These are phyloP conservation scores for Hystrix brachyura DNA, from an alignment of 2,113 vertebrate genomes.

Conservation along the genomic window DNA sequence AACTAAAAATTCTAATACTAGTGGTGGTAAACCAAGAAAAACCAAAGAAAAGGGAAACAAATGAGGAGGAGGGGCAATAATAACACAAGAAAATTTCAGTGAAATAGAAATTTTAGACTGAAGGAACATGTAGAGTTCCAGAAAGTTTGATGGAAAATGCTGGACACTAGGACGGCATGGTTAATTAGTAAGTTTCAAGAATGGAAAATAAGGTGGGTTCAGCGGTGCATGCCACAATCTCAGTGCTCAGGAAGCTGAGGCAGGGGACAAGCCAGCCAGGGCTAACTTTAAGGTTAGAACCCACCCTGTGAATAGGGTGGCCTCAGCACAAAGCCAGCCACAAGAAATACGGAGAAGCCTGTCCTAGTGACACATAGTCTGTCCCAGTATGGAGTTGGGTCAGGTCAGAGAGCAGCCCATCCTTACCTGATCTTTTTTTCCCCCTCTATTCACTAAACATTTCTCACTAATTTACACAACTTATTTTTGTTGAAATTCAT, in stretches of 20 bases:
- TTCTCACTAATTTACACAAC: too few relatives aligned
- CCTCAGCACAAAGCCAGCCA: conserved; percentile 14
- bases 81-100: neutral
- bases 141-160: conserved; percentile 18
- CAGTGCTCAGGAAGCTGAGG: neutral
- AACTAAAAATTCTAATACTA: neutral
- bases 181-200: conserved; percentile 40
- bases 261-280: neutral
- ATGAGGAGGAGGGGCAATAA: neutral
- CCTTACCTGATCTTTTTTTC: neutral
- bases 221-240: neutral
- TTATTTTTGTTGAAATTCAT: neutral
- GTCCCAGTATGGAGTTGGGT: neutral
- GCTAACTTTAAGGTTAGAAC: neutral
- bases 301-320: neutral
- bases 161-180: neutral
- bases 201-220: neutral
- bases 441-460: too few relatives aligned
- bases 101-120: conserved; percentile 40
- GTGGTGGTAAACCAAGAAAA: conserved; percentile 5
- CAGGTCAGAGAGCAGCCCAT: neutral
- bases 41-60: neutral
- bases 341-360: neutral
- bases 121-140: neutral
- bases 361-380: neutral